Evolutionary conservation across 2,888 invertebrate genomes (phyloP).

Genomic region (Drosophila kanekoi): DNA sequence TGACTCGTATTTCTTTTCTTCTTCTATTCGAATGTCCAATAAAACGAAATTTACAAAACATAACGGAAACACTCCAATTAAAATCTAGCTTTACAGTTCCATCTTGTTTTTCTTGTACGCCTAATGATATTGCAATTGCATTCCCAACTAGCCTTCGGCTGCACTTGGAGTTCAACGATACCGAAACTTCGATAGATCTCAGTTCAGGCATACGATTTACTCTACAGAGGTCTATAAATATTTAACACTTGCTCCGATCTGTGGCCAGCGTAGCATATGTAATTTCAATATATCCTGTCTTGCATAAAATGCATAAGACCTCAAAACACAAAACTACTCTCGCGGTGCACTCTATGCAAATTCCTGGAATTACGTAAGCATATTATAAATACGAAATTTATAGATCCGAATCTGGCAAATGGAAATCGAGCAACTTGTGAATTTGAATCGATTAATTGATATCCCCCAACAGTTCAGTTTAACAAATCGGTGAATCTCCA

Average conservation of each 20-base stretch:
- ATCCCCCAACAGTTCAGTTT: conserved; percentile 7
- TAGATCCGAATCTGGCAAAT: conserved; percentile 19
- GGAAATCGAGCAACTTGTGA: conserved; percentile 40
- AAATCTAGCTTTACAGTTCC: conserved; percentile 19
- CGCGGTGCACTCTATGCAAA: conserved; percentile 54
- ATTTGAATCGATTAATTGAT: conserved; percentile 59
- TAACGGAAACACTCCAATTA: not conserved
- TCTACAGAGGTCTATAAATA: conserved; percentile 48
- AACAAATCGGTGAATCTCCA: too few relatives aligned
- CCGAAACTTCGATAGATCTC: conserved; percentile 8
- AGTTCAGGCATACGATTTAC: conserved; percentile 13
- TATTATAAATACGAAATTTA: conserved; percentile 68
- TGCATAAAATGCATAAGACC: conserved; percentile 58
- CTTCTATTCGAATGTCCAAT: conserved; percentile 9
- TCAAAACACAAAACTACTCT: conserved; percentile 16
- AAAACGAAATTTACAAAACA: not conserved
- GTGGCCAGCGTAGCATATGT: conserved; percentile 42
- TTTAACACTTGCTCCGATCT: conserved; percentile 49
- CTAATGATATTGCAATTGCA: conserved; percentile 24
- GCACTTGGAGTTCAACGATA: conserved; percentile 50
- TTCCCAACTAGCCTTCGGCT: conserved; percentile 44
- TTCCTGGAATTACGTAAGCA: conserved; percentile 65
- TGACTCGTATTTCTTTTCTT: not conserved
- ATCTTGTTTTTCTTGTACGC: not conserved
- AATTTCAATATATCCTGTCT: conserved; percentile 61